phyloP scores from a whole-genome alignment of 2,888 invertebrate genomes.

The Drosophila monieri region DNA sequence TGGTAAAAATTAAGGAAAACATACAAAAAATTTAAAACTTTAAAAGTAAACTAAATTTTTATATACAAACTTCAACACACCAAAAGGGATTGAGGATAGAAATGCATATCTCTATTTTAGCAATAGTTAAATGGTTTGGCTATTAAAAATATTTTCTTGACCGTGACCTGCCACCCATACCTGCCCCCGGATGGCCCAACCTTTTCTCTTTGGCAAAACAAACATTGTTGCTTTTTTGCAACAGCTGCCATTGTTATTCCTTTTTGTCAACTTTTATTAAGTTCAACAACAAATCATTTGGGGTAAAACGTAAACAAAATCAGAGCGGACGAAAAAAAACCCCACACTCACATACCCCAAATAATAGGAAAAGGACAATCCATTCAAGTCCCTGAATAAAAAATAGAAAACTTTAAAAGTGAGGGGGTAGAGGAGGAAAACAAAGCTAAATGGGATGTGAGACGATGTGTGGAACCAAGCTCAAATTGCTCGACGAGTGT shows the following conservation, averaged over 20 bases:
- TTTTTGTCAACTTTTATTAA: slow-evolving; percentile 75
- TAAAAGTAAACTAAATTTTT: background rate
- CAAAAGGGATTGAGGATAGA: no score
- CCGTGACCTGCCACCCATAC: background rate
- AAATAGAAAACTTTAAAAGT: slow-evolving; percentile 21
- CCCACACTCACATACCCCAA: background rate
- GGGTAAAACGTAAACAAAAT: slow-evolving; percentile 73
- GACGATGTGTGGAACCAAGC: slow-evolving; percentile 23
- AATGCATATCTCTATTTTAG: no score
- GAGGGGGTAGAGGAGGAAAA: slow-evolving; percentile 6
- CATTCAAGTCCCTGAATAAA: slow-evolving; percentile 36
- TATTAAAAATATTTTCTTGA: no score
- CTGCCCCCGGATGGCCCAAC: slow-evolving; percentile 1
- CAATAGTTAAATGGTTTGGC: no score
- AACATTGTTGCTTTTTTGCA: slow-evolving; percentile 72
- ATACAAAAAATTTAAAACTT: background rate
- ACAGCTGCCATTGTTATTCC: slow-evolving; percentile 71
- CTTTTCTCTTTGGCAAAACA: slow-evolving; percentile 10
- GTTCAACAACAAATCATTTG: slow-evolving; percentile 79
- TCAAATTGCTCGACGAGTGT: slow-evolving; percentile 50
- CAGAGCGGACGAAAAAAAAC: slow-evolving; percentile 55
- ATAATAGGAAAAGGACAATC: slow-evolving; percentile 54
- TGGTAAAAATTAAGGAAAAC: background rate
- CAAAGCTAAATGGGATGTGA: slow-evolving; percentile 41
- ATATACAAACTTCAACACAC: no score